These are phyloP conservation scores for Oscheius sp. DNA, from an alignment of 2,888 invertebrate genomes.

Conservation along the genomic window DNA sequence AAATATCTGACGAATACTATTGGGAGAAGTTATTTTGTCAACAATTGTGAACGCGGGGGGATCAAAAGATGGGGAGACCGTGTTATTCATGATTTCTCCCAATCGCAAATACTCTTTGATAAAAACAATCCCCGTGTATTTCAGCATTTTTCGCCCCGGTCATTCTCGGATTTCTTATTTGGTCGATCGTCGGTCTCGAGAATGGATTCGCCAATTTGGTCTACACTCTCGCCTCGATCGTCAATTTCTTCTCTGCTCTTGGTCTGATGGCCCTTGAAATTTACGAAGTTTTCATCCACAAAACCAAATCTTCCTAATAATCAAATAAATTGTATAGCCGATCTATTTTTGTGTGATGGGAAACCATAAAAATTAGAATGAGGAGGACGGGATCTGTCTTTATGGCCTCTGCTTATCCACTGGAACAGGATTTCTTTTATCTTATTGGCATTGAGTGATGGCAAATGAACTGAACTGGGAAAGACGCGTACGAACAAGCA, in stretches of 20 bases:
- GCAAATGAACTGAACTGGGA: neutral
- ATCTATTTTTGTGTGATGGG: neutral
- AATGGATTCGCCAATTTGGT: constrained; percentile 18
- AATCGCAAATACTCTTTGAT: too few species aligned
- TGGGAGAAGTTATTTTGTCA: neutral
- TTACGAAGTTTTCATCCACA: constrained; percentile 33
- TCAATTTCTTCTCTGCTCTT: constrained; percentile 15
- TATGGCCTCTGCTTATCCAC: too few species aligned
- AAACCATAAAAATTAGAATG: neutral
- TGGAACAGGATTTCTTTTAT: too few species aligned
- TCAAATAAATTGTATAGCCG: constrained; percentile 1
- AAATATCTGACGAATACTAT: neutral
- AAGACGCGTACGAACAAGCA: neutral
- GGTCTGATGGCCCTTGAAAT: constrained; percentile 30
- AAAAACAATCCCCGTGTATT: neutral
- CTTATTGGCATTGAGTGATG: too few species aligned
- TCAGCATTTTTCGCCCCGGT: constrained; percentile 22
- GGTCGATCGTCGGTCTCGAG: constrained; percentile 17
- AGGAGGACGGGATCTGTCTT: neutral
- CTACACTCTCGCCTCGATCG: constrained; percentile 3
- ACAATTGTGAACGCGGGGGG: too few species aligned
- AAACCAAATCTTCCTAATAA: neutral
- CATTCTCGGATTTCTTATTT: constrained; percentile 18
- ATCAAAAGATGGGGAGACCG: too few species aligned
- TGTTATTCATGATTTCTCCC: too few species aligned